Evolutionary conservation across 2,113 vertebrate species (phyloP).

Genomic region (Myotis davidii): DNA sequence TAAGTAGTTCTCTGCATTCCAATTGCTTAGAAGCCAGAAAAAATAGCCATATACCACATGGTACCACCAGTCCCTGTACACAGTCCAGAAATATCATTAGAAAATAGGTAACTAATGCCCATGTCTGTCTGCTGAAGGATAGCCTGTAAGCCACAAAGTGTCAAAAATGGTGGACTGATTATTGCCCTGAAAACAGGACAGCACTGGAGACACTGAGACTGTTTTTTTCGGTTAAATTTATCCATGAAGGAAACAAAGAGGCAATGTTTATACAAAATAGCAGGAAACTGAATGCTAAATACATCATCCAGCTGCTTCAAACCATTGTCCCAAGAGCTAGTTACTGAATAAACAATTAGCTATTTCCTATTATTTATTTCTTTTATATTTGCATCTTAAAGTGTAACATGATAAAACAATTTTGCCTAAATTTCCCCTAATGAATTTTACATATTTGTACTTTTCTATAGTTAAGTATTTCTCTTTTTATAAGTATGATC

Average conservation of each 20-base stretch:
- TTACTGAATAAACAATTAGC: slow-evolving; percentile 43
- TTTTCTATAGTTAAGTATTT: slow-evolving; percentile 11
- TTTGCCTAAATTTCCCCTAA: slow-evolving; percentile 63
- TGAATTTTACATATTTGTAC: slow-evolving; percentile 54
- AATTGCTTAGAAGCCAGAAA: slow-evolving; percentile 55
- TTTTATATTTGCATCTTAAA: slow-evolving; percentile 56
- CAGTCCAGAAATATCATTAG: slow-evolving; percentile 62
- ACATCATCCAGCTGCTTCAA: slow-evolving; percentile 30
- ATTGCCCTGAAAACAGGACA: slow-evolving; percentile 70
- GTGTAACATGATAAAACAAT: slow-evolving; percentile 55
- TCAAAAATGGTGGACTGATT: slow-evolving; percentile 22
- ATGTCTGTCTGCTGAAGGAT: slow-evolving; percentile 39
- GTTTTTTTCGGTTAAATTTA: slow-evolving; percentile 75
- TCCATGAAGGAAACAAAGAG: slow-evolving; percentile 63
- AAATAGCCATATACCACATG: slow-evolving; percentile 44
- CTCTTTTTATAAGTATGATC: not conserved
- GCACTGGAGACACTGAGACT: slow-evolving; percentile 33
- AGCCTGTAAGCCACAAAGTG: slow-evolving; percentile 7
- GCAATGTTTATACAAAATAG: slow-evolving; percentile 58
- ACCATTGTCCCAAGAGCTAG: slow-evolving; percentile 54
- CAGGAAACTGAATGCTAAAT: slow-evolving; percentile 67
- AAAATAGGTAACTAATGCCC: slow-evolving; percentile 37
- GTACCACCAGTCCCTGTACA: slow-evolving; percentile 18
- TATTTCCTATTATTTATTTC: slow-evolving; percentile 68
- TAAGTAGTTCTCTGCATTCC: slow-evolving; percentile 28